phyloP scores from a whole-genome alignment of 2,888 invertebrate genomes.

The Volucella bombylans region DNA sequence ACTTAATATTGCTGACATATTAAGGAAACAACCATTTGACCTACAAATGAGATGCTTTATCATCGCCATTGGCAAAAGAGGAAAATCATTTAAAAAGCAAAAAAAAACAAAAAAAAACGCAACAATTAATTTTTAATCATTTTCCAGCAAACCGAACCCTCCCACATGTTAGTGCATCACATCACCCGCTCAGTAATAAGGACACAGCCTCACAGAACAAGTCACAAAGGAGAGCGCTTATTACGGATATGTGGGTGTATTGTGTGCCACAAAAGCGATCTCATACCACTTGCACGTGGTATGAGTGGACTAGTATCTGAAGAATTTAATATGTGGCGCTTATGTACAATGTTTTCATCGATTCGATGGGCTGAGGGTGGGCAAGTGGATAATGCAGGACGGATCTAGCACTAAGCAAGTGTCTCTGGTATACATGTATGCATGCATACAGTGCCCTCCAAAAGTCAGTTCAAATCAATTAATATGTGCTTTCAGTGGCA shows the following conservation, averaged over 20 bases:
- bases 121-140: constrained; percentile 71
- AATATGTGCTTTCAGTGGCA: too few species aligned
- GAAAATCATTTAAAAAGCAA: background rate
- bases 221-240: background rate
- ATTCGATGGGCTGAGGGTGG: background rate
- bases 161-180: background rate
- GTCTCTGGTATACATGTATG: too few species aligned
- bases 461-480: too few species aligned
- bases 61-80: constrained; percentile 21
- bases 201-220: constrained; percentile 29
- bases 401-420: too few species aligned
- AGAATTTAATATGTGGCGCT: constrained; percentile 66
- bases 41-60: constrained; percentile 58
- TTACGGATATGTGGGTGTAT: background rate
- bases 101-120: constrained; percentile 25
- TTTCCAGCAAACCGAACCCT: constrained; percentile 26
- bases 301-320: constrained; percentile 47
- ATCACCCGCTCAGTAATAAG: constrained; percentile 34
- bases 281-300: background rate
- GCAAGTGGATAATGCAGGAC: too few species aligned
- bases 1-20: constrained; percentile 31
- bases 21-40: constrained; percentile 60
- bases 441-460: too few species aligned
- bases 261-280: constrained; percentile 1
- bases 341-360: constrained; percentile 46